Percentiles rank a stretch among this genome's conserved stretches.
These are phyloP conservation scores for Xiphorhynchus elegans DNA, from an alignment of 2,113 vertebrate genomes.

Conservation along the genomic window DNA sequence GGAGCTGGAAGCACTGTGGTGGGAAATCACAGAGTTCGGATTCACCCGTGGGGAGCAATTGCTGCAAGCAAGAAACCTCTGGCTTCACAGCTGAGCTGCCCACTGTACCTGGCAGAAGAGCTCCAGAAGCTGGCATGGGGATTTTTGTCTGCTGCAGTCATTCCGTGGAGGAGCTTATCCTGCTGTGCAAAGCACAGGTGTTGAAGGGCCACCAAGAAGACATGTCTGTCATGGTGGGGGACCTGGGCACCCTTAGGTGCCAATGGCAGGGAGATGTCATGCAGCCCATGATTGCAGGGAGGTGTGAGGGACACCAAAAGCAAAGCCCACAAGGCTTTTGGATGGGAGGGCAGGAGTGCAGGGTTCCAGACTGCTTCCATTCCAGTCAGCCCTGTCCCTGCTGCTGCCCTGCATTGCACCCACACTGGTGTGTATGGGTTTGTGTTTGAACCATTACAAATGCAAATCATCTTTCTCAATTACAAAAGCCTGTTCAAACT, in stretches of 20 bases:
- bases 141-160: background rate
- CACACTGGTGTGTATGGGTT: background rate
- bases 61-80: background rate
- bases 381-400: background rate
- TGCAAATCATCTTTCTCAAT: constrained; percentile 50
- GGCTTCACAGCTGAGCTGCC: background rate
- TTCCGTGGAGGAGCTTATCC: background rate
- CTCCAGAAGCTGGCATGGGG: background rate
- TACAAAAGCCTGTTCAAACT: constrained; percentile 47
- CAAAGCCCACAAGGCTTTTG: background rate
- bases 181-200: background rate
- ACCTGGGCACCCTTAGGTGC: background rate
- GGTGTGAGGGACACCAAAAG: background rate
- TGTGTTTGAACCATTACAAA: constrained; percentile 45
- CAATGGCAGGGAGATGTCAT: background rate
- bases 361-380: background rate
- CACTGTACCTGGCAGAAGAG: background rate
- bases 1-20: background rate
- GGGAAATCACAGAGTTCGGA: background rate
- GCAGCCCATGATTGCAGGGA: background rate
- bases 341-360: background rate
- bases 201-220: background rate
- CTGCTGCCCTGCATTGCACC: background rate
- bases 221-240: background rate
- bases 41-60: background rate